A percentile compares a stretch with the other conserved stretches of the same genome.
These are phyloP conservation scores for Cinclus cinclus DNA, from an alignment of 2,113 vertebrate genomes.

Conservation along the genomic window DNA sequence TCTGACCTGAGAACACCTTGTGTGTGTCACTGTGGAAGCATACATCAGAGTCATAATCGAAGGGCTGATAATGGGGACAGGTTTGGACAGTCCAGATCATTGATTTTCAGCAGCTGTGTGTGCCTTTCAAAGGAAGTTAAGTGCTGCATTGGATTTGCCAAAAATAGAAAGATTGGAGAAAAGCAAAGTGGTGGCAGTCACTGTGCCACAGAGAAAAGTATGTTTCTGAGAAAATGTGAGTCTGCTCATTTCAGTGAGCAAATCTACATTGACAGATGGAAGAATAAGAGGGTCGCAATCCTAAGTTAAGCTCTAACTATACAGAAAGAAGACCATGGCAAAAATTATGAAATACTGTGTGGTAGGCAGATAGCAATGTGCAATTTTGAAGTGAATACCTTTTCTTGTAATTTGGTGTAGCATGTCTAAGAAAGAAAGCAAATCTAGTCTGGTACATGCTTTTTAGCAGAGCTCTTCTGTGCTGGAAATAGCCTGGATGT, in stretches of 20 bases:
- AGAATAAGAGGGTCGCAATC: background rate
- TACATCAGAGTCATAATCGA: background rate
- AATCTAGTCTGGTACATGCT: background rate
- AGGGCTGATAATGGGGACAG: background rate
- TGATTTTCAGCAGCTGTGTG: background rate
- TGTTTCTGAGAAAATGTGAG: background rate
- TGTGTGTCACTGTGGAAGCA: background rate
- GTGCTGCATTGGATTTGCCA: background rate
- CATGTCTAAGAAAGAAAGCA: background rate
- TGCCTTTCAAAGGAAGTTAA: background rate
- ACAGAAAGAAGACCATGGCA: background rate
- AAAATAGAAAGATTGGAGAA: background rate
- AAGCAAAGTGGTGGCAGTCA: background rate
- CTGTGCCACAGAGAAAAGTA: background rate
- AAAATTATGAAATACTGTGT: background rate
- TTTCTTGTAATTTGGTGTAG: background rate
- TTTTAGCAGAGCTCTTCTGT: background rate
- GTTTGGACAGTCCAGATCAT: background rate
- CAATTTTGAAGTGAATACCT: background rate
- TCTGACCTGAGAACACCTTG: background rate
- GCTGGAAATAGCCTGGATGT: background rate
- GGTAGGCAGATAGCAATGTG: background rate
- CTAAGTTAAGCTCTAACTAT: background rate
- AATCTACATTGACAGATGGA: background rate
- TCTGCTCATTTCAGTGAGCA: background rate